phyloP scores from a whole-genome alignment of 2,888 invertebrate genomes.

The Drosophila histrio region DNA sequence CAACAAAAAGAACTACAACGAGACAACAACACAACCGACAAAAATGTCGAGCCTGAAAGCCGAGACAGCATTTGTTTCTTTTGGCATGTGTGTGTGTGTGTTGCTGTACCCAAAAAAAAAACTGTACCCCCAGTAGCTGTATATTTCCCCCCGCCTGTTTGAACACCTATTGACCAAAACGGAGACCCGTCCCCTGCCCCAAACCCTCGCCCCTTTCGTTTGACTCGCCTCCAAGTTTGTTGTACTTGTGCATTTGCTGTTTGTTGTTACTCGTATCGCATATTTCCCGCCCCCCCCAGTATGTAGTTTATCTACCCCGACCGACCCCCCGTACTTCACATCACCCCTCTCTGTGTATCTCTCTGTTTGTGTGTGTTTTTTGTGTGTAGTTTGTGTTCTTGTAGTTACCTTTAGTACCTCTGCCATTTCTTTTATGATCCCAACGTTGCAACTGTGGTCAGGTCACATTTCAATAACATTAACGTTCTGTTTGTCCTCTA shows the following conservation, averaged over 20 bases:
- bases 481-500: constrained; percentile 31
- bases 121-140: constrained; percentile 23
- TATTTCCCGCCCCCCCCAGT: constrained; percentile 38
- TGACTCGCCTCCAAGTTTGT: constrained; percentile 12
- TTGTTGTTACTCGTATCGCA: constrained; percentile 79
- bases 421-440: constrained; percentile 68
- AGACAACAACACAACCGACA: constrained; percentile 24
- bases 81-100: constrained; percentile 59
- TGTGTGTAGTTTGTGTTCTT: constrained; percentile 52
- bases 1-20: constrained; percentile 10
- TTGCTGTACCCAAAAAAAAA: constrained; percentile 40
- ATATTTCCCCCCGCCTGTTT: constrained; percentile 4
- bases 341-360: background rate
- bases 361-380: background rate
- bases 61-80: constrained; percentile 45
- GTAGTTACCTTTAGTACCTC: constrained; percentile 60
- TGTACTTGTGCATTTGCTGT: constrained; percentile 68
- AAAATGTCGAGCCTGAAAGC: constrained; percentile 30
- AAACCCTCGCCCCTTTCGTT: background rate
- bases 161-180: background rate
- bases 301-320: constrained; percentile 25
- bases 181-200: background rate
- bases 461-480: constrained; percentile 72
- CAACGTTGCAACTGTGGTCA: constrained; percentile 50
- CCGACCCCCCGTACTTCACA: background rate